These are phyloP conservation scores for Muricea muricata DNA, from an alignment of 92 coral and sea anemone species.

Conservation along the genomic window DNA sequence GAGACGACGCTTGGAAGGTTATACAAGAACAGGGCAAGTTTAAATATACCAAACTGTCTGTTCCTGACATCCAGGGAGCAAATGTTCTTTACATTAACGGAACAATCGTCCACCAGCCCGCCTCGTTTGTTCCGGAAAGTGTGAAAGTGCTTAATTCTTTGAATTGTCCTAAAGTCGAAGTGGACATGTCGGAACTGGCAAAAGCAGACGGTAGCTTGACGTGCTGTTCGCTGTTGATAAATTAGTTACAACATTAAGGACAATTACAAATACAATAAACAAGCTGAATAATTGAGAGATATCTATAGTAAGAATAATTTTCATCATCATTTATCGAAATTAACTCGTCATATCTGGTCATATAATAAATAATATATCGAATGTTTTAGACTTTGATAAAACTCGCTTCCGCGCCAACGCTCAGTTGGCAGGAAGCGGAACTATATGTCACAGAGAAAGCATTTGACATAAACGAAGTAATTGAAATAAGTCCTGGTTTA, in stretches of 20 bases:
- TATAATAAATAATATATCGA: too few relatives aligned
- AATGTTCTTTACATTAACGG: constrained; percentile 88
- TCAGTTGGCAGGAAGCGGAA: too few relatives aligned
- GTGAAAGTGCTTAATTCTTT: constrained; percentile 52
- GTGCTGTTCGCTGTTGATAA: constrained; percentile 75
- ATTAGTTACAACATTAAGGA: constrained; percentile 26
- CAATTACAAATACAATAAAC: too few relatives aligned
- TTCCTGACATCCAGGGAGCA: constrained; percentile 80
- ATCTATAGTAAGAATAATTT: too few relatives aligned
- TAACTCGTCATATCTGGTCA: too few relatives aligned
- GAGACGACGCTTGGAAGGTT: constrained; percentile 73
- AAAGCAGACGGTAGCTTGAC: constrained; percentile 93
- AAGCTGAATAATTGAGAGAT: too few relatives aligned
- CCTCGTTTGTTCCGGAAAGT: constrained; percentile 75
- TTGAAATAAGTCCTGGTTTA: too few relatives aligned
- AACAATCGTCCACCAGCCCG: constrained; percentile 70
- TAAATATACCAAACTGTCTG: constrained; percentile 69
- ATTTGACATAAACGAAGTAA: too few relatives aligned
- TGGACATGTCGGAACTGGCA: constrained; percentile 75
- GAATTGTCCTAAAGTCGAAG: constrained; percentile 69
- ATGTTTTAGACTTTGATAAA: too few relatives aligned
- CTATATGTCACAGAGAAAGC: too few relatives aligned
- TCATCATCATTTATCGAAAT: too few relatives aligned
- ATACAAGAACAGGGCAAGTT: constrained; percentile 69
- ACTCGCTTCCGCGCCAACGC: too few relatives aligned